Base-by-base conservation (phyloP, 1,140 invertebrate genomes). In the Hyphantria cunea region DNA sequence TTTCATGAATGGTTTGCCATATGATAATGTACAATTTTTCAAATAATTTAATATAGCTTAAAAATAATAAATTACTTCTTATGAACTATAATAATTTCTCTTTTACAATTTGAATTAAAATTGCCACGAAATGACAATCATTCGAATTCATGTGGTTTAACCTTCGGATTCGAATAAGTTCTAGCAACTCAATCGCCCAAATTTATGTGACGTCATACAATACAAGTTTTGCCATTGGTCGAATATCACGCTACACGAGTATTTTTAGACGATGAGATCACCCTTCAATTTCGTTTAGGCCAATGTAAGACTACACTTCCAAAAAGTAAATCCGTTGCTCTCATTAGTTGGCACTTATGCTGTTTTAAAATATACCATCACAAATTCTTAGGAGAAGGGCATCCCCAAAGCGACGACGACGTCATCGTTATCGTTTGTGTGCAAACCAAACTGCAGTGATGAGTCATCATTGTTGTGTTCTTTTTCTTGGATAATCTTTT, bases 401-500 rank as follows among this genome's bases (percentile, higher is more conserved):
- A 88, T 88, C 85, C 86, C 86, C 86, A 83, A 88, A 86, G 78
- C 66, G 80, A 79, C 58, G 72, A 72, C 73, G 69, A 89, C 85
- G 86, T 89, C 84, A 86, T 68, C 75, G 67, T 15, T 15, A 17
- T 58, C 45, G 55, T 58, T 61, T 59, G 64, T 64, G 64, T 69
- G 62, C 71, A 77, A n/a, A 39, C 37, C 8, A n/a, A 82, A 78
- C 69, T 82, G 70, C 74, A 80, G 58, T 76, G 82, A 89, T 89
- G 86, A 89, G 66, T 89, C 86, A 89, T 78, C 80, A 87, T 80
- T 90, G 85, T 88, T 88, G 82, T 89, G 82, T 69, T 89, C 79
- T 80, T 67, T 76, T 78, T 86, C 66, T 64, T 76, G 72, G 64
- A 67, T 81, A 79, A 80, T 82, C 69, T 74, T 81, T 82, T 74